phyloP scores from a whole-genome alignment of 2,113 vertebrate genomes.

The Fulica atra region DNA sequence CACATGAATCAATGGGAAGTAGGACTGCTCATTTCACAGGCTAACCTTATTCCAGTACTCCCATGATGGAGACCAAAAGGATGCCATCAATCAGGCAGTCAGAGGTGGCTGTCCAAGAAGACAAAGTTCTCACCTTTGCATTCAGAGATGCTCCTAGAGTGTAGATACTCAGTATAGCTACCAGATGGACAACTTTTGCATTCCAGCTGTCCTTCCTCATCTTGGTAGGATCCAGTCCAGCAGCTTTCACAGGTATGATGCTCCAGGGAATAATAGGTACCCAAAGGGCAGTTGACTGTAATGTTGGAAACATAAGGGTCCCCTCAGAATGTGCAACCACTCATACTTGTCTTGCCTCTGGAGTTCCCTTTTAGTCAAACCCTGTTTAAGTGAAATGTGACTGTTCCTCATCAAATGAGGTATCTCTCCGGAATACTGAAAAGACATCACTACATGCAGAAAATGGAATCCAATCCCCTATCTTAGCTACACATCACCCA shows the following conservation, averaged over 20 bases:
- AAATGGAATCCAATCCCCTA: neutral
- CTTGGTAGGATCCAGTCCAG: slow-evolving; percentile 90
- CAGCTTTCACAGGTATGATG: slow-evolving; percentile 92
- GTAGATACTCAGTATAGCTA: slow-evolving; percentile 91
- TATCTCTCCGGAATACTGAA: neutral
- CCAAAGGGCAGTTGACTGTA: slow-evolving; percentile 93
- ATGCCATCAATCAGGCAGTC: neutral
- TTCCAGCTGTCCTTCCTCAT: slow-evolving; percentile 91
- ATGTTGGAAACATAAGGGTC: neutral
- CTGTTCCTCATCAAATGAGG: neutral
- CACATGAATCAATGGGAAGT: neutral
- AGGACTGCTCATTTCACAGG: neutral
- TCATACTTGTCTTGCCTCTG: neutral
- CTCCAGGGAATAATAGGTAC: slow-evolving; percentile 92
- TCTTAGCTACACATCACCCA: neutral
- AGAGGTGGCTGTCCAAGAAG: neutral
- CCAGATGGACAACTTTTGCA: slow-evolving; percentile 90
- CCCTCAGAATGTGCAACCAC: neutral
- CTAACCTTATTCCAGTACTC: neutral
- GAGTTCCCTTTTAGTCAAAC: neutral
- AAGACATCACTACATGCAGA: neutral
- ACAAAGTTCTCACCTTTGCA: slow-evolving; percentile 85
- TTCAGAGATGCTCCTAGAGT: slow-evolving; percentile 87
- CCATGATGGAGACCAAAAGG: neutral
- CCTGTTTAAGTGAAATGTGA: neutral